Percentiles rank a stretch among this genome's conserved stretches.
phyloP scores from a whole-genome alignment of 2,888 invertebrate genomes.

The Diabrotica balteata region DNA sequence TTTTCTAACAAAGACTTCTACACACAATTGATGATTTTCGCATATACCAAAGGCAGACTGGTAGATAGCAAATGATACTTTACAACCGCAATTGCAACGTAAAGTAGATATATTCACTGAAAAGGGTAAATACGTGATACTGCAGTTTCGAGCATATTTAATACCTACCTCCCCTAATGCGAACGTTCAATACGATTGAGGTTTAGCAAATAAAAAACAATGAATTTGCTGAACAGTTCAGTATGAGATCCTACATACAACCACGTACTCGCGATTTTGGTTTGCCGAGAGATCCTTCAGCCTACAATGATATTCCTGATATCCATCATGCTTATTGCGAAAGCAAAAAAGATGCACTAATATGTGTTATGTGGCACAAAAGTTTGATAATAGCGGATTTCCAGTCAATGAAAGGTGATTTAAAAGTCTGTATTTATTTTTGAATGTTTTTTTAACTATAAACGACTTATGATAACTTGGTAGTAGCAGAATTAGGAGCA shows the following conservation, averaged over 20 bases:
- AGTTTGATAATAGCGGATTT: too few relatives aligned
- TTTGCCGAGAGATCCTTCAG: not conserved
- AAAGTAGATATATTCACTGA: slow-evolving; percentile 4
- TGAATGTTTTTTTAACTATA: too few relatives aligned
- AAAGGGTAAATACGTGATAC: slow-evolving; percentile 2
- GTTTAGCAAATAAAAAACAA: slow-evolving; percentile 27
- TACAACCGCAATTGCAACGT: not conserved
- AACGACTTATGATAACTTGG: too few relatives aligned
- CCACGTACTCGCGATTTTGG: slow-evolving; percentile 14
- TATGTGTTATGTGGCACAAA: too few relatives aligned
- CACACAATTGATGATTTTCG: too few relatives aligned
- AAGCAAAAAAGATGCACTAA: too few relatives aligned
- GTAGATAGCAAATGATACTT: not conserved
- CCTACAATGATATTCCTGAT: slow-evolving; percentile 1
- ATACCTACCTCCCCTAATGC: slow-evolving; percentile 17
- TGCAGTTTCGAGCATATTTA: slow-evolving; percentile 6
- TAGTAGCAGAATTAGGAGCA: too few relatives aligned
- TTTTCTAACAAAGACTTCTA: too few relatives aligned
- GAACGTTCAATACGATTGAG: slow-evolving; percentile 28
- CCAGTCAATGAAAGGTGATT: too few relatives aligned
- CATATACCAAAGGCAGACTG: too few relatives aligned
- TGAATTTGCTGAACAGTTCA: slow-evolving; percentile 25
- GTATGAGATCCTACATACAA: slow-evolving; percentile 7
- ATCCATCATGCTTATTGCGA: slow-evolving; percentile 1
- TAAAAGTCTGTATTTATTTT: too few relatives aligned